These are phyloP conservation scores for Campodea augens DNA, from an alignment of 1,140 invertebrate genomes.

Conservation along the genomic window DNA sequence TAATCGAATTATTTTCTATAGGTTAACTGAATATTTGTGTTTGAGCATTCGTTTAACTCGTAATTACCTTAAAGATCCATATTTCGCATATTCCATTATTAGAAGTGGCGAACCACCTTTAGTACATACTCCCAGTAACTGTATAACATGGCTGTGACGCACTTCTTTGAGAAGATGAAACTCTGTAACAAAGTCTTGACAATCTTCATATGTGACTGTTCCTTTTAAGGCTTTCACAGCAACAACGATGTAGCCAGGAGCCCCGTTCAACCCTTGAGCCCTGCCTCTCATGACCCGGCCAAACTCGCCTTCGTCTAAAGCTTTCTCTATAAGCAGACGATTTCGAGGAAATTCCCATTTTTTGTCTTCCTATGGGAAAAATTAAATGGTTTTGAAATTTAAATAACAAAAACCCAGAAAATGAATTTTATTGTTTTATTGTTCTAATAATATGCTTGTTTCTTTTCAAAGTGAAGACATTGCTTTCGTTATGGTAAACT, in stretches of 20 bases:
- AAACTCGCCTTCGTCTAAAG: slow-evolving; percentile 58
- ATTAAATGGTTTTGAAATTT: too few species aligned
- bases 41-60: too few species aligned
- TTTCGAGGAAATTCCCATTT: slow-evolving; percentile 55
- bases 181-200: slow-evolving; percentile 58
- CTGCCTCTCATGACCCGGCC: slow-evolving; percentile 48
- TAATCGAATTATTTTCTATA: too few species aligned
- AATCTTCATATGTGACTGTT: slow-evolving; percentile 46
- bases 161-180: slow-evolving; percentile 65
- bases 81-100: slow-evolving; percentile 64
- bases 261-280: slow-evolving; percentile 38
- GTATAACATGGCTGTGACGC: slow-evolving; percentile 62
- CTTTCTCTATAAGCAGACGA: slow-evolving; percentile 39
- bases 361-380: slow-evolving; percentile 25
- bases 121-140: slow-evolving; percentile 56
- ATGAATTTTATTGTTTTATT: too few species aligned
- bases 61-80: slow-evolving; percentile 42
- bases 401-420: too few species aligned
- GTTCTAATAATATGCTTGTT: too few species aligned
- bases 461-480: too few species aligned
- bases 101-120: slow-evolving; percentile 41
- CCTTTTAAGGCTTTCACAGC: slow-evolving; percentile 59
- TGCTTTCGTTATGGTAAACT: too few species aligned
- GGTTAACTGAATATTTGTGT: too few species aligned
- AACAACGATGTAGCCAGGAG: slow-evolving; percentile 34